A percentile compares a stretch with the other conserved stretches of the same genome.
Evolutionary conservation across 2,888 invertebrate species (phyloP).

Genomic region (Drosophila colorata): DNA sequence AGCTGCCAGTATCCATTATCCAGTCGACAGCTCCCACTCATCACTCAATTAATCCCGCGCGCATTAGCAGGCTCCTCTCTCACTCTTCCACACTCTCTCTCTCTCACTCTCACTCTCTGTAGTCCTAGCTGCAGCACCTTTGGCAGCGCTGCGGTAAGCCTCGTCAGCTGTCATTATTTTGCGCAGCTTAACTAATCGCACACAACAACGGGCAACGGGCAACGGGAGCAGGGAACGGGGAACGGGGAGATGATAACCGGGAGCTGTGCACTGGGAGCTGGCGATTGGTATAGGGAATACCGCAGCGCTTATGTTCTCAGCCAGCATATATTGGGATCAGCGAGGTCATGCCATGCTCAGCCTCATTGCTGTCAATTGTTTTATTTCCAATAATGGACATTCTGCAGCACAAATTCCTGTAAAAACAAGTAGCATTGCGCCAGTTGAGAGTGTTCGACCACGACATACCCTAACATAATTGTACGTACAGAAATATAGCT

Average conservation of each 20-base stretch:
- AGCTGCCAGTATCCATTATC: constrained; percentile 51
- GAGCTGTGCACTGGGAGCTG: background rate
- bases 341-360: constrained; percentile 91
- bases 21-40: constrained; percentile 40
- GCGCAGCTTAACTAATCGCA: constrained; percentile 55
- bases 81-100: background rate
- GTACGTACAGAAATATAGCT: too few species aligned
- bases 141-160: constrained; percentile 22
- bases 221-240: background rate
- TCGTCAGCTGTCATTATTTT: constrained; percentile 52
- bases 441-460: background rate
- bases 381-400: constrained; percentile 92
- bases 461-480: background rate
- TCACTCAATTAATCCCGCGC: constrained; percentile 58
- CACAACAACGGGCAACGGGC: background rate
- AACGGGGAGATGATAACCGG: background rate
- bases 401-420: constrained; percentile 83
- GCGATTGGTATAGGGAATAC: constrained; percentile 84
- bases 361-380: constrained; percentile 91
- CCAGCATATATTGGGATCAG: constrained; percentile 90
- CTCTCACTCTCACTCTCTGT: background rate
- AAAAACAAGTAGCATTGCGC: background rate
- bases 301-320: constrained; percentile 89
- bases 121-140: constrained; percentile 15
- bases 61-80: constrained; percentile 2